These are phyloP conservation scores for Sardinella longiceps DNA, from an alignment of 2,797 vertebrate genomes.

Conservation along the genomic window DNA sequence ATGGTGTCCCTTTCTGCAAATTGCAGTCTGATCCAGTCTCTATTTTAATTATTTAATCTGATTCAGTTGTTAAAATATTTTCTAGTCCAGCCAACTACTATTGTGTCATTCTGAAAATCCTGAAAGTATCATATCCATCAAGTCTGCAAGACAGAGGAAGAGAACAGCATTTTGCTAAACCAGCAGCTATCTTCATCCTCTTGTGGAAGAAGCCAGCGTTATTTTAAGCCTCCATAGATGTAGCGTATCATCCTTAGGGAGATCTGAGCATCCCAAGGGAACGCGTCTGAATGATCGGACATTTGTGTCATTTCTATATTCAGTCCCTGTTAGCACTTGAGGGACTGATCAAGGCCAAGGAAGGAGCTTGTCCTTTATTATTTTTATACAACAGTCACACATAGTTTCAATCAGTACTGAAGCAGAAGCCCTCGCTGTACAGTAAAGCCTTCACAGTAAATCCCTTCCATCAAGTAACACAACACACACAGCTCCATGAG, in stretches of 20 bases:
- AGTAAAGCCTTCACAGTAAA: neutral
- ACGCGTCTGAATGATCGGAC: neutral
- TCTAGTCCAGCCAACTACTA: too few species aligned
- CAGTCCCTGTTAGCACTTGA: neutral
- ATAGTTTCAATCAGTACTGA: too few species aligned
- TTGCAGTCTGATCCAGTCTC: too few species aligned
- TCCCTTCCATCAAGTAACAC: neutral
- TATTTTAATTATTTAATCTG: too few species aligned
- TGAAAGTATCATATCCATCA: neutral
- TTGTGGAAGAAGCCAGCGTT: neutral
- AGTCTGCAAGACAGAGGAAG: neutral
- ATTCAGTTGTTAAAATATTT: too few species aligned
- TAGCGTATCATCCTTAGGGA: neutral
- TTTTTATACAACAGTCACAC: too few species aligned
- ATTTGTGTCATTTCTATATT: slow-evolving; percentile 4
- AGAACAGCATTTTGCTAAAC: neutral
- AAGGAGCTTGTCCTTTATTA: too few species aligned
- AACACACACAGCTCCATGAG: neutral
- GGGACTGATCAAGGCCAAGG: slow-evolving; percentile 3
- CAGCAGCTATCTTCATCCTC: neutral
- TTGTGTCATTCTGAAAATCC: too few species aligned
- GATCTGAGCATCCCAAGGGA: neutral
- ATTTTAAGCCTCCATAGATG: neutral
- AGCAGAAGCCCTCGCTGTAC: neutral
- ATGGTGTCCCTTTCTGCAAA: neutral